Evolutionary conservation across 30 jellyfish, hydroid and myxozoan species (phyloP).

Genomic region (Kudoa iwatai): DNA sequence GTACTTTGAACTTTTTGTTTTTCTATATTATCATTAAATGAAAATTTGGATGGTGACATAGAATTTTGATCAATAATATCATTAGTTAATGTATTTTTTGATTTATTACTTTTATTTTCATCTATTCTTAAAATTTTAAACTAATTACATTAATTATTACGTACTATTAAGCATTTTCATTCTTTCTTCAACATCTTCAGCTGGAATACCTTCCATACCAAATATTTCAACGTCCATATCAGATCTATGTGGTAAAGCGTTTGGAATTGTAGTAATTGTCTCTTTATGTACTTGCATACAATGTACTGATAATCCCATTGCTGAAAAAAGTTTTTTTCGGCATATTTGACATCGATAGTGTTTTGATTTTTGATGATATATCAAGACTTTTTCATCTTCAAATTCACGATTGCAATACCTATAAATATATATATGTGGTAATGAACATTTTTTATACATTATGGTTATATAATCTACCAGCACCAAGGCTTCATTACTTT

Average conservation of each 20-base stretch:
- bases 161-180: too few relatives aligned
- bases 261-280: slow-evolving; percentile 43
- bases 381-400: slow-evolving; percentile 63
- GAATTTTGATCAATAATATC: too few relatives aligned
- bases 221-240: slow-evolving; percentile 62
- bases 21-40: too few relatives aligned
- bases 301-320: slow-evolving; percentile 76
- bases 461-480: slow-evolving; percentile 22
- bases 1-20: too few relatives aligned
- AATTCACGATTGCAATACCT: slow-evolving; percentile 90
- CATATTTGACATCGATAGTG: slow-evolving; percentile 78
- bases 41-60: too few relatives aligned
- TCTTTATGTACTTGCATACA: slow-evolving; percentile 73
- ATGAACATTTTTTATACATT: background rate
- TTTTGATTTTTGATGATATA: slow-evolving; percentile 70
- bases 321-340: slow-evolving; percentile 51
- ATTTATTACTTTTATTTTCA: too few relatives aligned
- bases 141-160: too few relatives aligned
- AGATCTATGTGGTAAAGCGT: slow-evolving; percentile 37
- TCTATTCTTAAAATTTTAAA: too few relatives aligned
- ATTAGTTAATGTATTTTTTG: too few relatives aligned
- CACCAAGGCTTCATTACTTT: slow-evolving; percentile 92
- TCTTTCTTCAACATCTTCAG: slow-evolving; percentile 40
- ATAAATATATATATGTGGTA: background rate
- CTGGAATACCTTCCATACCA: slow-evolving; percentile 93